Base-by-base conservation (phyloP, 2,888 invertebrate genomes). In the Drosophila phalerata region DNA sequence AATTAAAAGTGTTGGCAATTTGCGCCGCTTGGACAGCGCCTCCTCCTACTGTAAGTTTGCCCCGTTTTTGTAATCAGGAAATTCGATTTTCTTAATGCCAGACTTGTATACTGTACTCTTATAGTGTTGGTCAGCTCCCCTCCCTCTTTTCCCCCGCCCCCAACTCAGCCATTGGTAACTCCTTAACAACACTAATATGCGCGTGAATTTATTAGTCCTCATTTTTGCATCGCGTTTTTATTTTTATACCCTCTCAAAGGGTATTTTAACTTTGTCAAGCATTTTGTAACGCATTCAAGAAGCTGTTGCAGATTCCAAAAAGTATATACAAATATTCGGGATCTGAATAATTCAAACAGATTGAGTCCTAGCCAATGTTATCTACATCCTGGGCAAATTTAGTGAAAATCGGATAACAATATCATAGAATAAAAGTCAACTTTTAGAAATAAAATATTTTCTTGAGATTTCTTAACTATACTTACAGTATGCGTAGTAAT, bases 71-170 rank as follows among this genome's bases (percentile, higher is more conserved):
- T 90, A 90, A 91, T 90, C 90, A 90, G 90, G 90, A 90, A 91
- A 90, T 90, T 90, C 89, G 90, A 91, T 90, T 90, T 90, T 90
- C 80, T 88, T 88, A 90, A 89, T 86, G 84, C 80, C 79, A 73
- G 76, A 76, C 75, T 43, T 62, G 70, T 32, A 45, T 11, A 49
- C 19, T 48, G 30, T 45, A 17, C 25, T 8, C 10, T 5, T 17
- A 10, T 32, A 48, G 48, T 30, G 48, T 49, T 49, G 34, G 49
- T 0, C 62, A 34, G 49, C 34, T 17, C 51, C 28, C 19, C 30
- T n/a, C 30, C 28, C 19, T 13, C 52, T 9, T 6, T 9, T 1
- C 42, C 15, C 5, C 30, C 6, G 0, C 9, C 17, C 15, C 5
- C 30, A 3, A 1, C 9, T 13, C 9, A 38, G 3, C 49, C 25